Conservation (phyloP, 2,797 vertebrate species). For the Etheostoma nigrum region DNA sequence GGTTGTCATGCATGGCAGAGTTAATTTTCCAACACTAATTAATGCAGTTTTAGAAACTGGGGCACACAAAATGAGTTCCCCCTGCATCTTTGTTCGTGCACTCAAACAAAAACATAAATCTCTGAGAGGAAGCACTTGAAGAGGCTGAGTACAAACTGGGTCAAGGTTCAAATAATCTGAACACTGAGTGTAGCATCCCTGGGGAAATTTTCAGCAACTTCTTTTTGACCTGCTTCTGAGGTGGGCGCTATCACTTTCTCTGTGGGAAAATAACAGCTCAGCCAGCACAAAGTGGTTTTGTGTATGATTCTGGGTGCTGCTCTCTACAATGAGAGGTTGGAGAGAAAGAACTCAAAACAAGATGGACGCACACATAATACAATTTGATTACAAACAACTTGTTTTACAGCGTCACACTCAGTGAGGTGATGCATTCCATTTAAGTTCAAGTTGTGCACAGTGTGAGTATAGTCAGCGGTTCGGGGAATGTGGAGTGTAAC, state of each 20-base stretch:
- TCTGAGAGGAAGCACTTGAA: slow-evolving; percentile 39
- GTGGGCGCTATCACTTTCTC: slow-evolving; percentile 39
- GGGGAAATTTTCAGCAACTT: slow-evolving; percentile 55
- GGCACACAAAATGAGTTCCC: slow-evolving; percentile 64
- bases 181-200: slow-evolving; percentile 33
- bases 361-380: slow-evolving; percentile 28
- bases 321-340: slow-evolving; percentile 33
- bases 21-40: slow-evolving; percentile 73
- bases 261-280: slow-evolving; percentile 22
- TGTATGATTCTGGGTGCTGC: slow-evolving; percentile 18
- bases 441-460: slow-evolving; percentile 4
- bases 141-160: slow-evolving; percentile 61
- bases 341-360: slow-evolving; percentile 28
- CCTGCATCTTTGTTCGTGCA: slow-evolving; percentile 51
- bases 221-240: slow-evolving; percentile 21
- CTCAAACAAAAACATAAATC: slow-evolving; percentile 50
- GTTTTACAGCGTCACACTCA: slow-evolving; percentile 2
- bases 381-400: slow-evolving; percentile 15
- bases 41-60: slow-evolving; percentile 69
- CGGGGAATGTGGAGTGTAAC: slow-evolving; percentile 57
- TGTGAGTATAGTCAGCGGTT: slow-evolving; percentile 49
- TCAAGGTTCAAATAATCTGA: slow-evolving; percentile 68
- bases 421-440: not conserved
- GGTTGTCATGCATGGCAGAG: slow-evolving; percentile 34
- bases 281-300: slow-evolving; percentile 29